Evolutionary conservation across 2,797 vertebrate genomes (phyloP).

Genomic region (Glyptemys insculpta): DNA sequence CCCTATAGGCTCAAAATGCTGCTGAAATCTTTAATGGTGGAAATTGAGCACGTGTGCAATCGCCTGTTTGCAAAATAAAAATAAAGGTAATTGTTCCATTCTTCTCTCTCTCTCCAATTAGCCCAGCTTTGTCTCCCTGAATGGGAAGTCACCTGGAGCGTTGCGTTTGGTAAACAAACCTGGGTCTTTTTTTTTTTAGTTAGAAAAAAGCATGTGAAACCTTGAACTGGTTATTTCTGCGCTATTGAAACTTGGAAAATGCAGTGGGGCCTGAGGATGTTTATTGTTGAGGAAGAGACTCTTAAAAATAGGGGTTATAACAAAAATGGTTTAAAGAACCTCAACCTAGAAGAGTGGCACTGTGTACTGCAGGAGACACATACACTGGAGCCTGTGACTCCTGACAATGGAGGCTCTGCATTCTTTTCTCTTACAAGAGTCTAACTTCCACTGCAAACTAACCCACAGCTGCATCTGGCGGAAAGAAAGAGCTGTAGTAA

Average conservation of each 20-base stretch:
- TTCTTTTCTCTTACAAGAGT: background rate
- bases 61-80: background rate
- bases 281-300: background rate
- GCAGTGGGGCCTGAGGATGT: background rate
- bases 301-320: too few species aligned
- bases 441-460: accelerated
- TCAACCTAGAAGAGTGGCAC: accelerated
- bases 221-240: background rate
- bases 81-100: background rate
- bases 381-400: background rate
- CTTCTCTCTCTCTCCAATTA: background rate
- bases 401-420: accelerated
- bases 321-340: background rate
- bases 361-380: background rate
- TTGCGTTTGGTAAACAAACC: background rate
- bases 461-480: accelerated
- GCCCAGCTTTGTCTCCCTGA: background rate
- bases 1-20: accelerated
- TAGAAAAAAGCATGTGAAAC: accelerated
- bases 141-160: accelerated
- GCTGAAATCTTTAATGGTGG: background rate
- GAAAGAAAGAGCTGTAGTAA: background rate
- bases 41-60: accelerated
- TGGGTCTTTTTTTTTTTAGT: background rate
- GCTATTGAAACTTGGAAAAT: accelerated